These are phyloP conservation scores for Cataglyphis rosenhaueri DNA, from an alignment of 2,888 invertebrate species.

Conservation along the genomic window DNA sequence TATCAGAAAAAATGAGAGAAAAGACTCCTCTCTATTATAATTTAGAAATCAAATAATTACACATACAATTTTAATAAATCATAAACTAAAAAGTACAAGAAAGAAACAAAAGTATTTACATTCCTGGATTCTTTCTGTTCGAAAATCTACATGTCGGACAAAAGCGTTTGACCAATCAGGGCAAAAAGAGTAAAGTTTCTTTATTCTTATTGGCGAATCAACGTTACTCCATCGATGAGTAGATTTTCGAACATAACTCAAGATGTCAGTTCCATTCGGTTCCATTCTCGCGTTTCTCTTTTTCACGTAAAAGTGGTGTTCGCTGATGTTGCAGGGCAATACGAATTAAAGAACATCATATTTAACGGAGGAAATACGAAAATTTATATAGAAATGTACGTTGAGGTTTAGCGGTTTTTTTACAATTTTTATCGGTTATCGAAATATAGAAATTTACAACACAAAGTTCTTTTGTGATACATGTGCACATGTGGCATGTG, in stretches of 20 bases:
- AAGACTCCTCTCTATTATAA: neutral
- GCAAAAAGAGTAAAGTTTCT: neutral
- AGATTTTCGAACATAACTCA: neutral
- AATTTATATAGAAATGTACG: conserved; percentile 6
- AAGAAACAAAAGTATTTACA: neutral
- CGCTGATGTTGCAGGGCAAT: neutral
- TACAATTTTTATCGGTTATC: neutral
- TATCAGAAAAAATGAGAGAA: neutral
- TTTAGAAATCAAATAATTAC: neutral
- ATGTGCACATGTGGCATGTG: conserved; percentile 61
- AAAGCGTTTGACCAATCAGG: neutral
- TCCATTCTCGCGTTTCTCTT: neutral
- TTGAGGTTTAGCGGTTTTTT: neutral
- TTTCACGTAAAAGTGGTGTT: neutral
- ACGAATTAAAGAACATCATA: neutral
- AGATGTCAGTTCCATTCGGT: neutral
- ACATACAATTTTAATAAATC: neutral
- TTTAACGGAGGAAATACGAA: neutral
- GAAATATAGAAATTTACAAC: neutral
- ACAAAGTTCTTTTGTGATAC: neutral
- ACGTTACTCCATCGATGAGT: neutral
- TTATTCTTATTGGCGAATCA: neutral
- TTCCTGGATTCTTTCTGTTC: too few relatives aligned
- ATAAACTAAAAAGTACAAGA: neutral
- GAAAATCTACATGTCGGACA: neutral